phyloP scores from a whole-genome alignment of 2,797 vertebrate genomes.

The Siniperca obscura region DNA sequence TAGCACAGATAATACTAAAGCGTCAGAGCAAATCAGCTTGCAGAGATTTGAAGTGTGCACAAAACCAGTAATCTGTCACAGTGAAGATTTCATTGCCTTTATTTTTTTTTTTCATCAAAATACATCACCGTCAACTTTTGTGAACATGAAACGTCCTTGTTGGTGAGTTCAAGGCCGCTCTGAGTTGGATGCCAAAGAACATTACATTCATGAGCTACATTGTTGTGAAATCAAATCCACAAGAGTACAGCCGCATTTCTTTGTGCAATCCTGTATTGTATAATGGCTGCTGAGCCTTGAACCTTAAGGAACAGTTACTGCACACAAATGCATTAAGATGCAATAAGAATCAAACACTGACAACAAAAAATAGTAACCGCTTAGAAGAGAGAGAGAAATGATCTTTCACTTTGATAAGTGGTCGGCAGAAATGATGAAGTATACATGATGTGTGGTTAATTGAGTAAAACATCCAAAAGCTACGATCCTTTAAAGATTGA shows the following conservation, averaged over 20 bases:
- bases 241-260: background rate
- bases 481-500: background rate
- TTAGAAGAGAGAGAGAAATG: background rate
- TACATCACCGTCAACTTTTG: background rate
- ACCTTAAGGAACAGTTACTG: background rate
- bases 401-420: background rate
- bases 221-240: conserved; percentile 10
- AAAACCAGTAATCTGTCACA: conserved; percentile 19
- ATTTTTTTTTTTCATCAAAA: background rate
- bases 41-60: background rate
- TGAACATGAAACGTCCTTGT: background rate
- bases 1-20: background rate
- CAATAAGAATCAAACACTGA: background rate
- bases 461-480: background rate
- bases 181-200: background rate
- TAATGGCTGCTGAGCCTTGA: background rate
- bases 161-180: conserved; percentile 5
- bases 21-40: background rate
- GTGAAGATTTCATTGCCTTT: background rate
- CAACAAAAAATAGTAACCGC: background rate
- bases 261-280: background rate
- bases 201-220: background rate
- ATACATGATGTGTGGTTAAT: background rate
- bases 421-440: background rate
- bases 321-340: conserved; percentile 1